Evolutionary conservation across 2,797 vertebrate genomes (phyloP).

Genomic region (Microctenopoma steveboyesi): DNA sequence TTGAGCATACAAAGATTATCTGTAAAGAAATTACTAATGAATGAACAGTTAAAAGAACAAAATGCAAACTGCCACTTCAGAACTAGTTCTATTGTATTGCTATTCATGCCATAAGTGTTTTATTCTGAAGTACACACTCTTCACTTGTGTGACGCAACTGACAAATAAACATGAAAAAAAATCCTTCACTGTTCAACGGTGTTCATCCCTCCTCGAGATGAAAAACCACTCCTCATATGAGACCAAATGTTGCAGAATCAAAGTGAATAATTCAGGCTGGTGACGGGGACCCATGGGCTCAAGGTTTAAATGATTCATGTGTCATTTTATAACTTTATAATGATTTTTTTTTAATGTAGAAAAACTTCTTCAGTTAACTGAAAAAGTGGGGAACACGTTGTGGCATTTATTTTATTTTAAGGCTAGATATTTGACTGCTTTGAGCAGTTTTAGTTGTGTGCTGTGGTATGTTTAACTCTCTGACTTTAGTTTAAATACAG

Average conservation of each 20-base stretch:
- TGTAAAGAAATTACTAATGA: slow-evolving; percentile 6
- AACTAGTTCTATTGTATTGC: slow-evolving; percentile 17
- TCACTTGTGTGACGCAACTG: slow-evolving; percentile 29
- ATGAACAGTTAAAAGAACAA: slow-evolving; percentile 23
- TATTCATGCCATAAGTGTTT: slow-evolving; percentile 45
- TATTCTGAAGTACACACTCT: slow-evolving; percentile 36
- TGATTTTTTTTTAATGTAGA: slow-evolving; percentile 58
- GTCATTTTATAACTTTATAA: slow-evolving; percentile 77
- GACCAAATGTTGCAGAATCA: slow-evolving; percentile 78
- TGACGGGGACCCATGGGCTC: slow-evolving; percentile 62
- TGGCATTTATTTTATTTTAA: neutral
- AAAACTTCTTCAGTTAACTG: slow-evolving; percentile 50
- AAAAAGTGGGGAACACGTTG: slow-evolving; percentile 18
- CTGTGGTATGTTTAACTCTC: slow-evolving; percentile 5
- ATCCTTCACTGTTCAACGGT: slow-evolving; percentile 15
- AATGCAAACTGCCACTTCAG: slow-evolving; percentile 52
- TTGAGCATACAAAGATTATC: neutral
- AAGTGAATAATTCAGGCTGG: slow-evolving; percentile 82
- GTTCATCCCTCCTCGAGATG: slow-evolving; percentile 39
- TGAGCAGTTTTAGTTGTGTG: slow-evolving; percentile 1
- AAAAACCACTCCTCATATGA: slow-evolving; percentile 62
- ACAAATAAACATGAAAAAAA: slow-evolving; percentile 28
- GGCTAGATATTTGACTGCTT: slow-evolving; percentile 7
- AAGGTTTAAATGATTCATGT: slow-evolving; percentile 80
- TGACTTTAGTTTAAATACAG: slow-evolving; percentile 27